Evolutionary conservation across 2,888 invertebrate genomes (phyloP).

Genomic region (Caenorhabditis panamensis): DNA sequence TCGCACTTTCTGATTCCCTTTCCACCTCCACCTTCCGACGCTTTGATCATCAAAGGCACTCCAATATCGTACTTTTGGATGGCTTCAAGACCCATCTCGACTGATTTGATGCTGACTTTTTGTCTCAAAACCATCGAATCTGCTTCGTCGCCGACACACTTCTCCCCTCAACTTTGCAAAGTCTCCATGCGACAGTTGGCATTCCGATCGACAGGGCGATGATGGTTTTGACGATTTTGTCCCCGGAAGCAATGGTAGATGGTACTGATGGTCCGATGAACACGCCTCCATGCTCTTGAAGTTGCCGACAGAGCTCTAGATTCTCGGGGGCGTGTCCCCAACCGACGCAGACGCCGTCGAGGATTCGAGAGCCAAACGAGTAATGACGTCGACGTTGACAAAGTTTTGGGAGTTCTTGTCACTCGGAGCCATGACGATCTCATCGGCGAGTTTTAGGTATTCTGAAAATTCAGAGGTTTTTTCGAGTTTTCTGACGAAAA

Average conservation of each 20-base stretch:
- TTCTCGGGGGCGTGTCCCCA: constrained; percentile 99
- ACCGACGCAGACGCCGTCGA: constrained; percentile 95
- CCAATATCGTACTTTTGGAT: constrained; percentile 90
- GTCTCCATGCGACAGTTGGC: constrained; percentile 97
- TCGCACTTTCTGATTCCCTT: constrained; percentile 98
- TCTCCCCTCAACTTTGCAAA: too few relatives aligned
- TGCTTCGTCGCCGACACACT: constrained; percentile 16
- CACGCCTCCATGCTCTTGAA: constrained; percentile 91
- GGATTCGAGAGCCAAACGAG: constrained; percentile 88
- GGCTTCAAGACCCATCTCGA: constrained; percentile 39
- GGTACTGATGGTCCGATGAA: constrained; percentile 93
- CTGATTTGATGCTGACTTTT: constrained; percentile 25
- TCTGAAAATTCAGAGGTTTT: too few relatives aligned
- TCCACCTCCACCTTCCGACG: constrained; percentile 98
- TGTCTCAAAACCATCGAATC: constrained; percentile 30
- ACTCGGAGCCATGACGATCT: constrained; percentile 97
- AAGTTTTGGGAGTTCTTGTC: constrained; percentile 99
- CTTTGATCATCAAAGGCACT: constrained; percentile 95
- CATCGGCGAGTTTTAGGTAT: constrained; percentile 99
- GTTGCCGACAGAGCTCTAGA: constrained; percentile 95
- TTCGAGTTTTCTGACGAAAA: too few relatives aligned
- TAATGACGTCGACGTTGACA: constrained; percentile 97
- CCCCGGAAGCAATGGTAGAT: constrained; percentile 99
- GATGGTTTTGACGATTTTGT: constrained; percentile 98
- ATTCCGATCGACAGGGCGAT: constrained; percentile 95